Conservation (phyloP, 2,113 vertebrate species). For the Ptyas mucosa region DNA sequence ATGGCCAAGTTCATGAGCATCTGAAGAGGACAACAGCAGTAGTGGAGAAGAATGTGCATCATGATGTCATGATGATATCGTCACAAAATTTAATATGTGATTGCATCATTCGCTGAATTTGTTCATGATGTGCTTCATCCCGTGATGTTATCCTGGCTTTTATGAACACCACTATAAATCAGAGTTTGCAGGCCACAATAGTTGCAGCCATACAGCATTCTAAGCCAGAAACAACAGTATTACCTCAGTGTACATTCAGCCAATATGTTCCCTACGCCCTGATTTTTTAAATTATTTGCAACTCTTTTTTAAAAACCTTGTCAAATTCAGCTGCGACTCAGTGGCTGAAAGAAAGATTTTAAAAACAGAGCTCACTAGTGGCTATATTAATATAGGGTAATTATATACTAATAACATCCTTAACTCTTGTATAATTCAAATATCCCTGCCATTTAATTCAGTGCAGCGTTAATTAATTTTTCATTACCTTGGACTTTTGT, state of each 20-base stretch:
- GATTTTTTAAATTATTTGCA: background rate
- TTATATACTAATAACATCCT: background rate
- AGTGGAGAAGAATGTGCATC: background rate
- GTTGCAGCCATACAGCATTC: background rate
- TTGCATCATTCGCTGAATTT: background rate
- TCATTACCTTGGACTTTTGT: background rate
- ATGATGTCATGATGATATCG: background rate
- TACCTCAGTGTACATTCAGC: background rate
- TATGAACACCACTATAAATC: background rate
- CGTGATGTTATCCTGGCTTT: background rate
- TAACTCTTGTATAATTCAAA: conserved; percentile 2
- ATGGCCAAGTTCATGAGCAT: background rate
- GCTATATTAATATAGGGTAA: background rate
- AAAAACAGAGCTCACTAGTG: background rate
- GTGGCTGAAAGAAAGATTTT: background rate
- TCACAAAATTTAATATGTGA: background rate
- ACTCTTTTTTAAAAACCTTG: background rate
- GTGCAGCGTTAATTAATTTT: background rate
- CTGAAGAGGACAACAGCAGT: background rate
- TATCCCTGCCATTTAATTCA: background rate
- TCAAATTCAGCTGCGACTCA: background rate
- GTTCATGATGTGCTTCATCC: background rate
- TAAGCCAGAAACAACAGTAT: background rate
- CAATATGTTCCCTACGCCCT: background rate
- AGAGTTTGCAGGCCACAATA: background rate